Base-by-base conservation (phyloP, 2,888 invertebrate genomes). In the Drosophila niveifrons region DNA sequence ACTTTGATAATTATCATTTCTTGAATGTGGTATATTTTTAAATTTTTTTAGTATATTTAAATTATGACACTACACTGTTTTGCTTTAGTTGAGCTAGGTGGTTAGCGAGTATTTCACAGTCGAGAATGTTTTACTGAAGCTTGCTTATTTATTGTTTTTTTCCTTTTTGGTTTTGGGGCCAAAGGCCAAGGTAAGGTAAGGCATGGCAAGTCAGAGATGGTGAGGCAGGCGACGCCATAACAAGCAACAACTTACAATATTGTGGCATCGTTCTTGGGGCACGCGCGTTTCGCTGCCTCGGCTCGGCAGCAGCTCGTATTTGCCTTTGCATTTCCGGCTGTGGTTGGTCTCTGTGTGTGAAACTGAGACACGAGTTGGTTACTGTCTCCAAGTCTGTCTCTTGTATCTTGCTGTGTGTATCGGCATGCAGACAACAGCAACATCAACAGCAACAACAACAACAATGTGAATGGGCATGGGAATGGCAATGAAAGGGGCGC, bases 151-250 rank as follows among this genome's bases (percentile, higher is more conserved):
- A 4, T 23, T 23, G 4, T 6, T 23, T 23, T 23, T 23, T 18
- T 18, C n/a, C n/a, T 18, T 23, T 23, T 48, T 29, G 48, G 78
- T 72, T 72, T 66, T 63, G 61, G 66, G 67, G 67, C 74, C 71
- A 81, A 86, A 81, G 83, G 81, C 80, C 80, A 36, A 36, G 36
- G 36, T n/a, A 80, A 80, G 78, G 64, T 65, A 65, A 46, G 8
- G 23, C 6, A 6, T 6, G 9, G 11, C 8, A 17, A 52, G 28
- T 17, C 61, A 47, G n/a, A 6, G 39, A 59, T 8, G 29, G 11
- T 11, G 29, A 13, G 1, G 18, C 34, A 43, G 17, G 9, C 28
- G 13, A 28, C 13, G 15, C 9, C 29, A 10, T 29, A 23, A 52
- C 28, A 47, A 41, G 41, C 53, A 47, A 43, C 61, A 57, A 63